Base-by-base conservation (phyloP, 2,113 vertebrate genomes). In the Spilogale gracilis region DNA sequence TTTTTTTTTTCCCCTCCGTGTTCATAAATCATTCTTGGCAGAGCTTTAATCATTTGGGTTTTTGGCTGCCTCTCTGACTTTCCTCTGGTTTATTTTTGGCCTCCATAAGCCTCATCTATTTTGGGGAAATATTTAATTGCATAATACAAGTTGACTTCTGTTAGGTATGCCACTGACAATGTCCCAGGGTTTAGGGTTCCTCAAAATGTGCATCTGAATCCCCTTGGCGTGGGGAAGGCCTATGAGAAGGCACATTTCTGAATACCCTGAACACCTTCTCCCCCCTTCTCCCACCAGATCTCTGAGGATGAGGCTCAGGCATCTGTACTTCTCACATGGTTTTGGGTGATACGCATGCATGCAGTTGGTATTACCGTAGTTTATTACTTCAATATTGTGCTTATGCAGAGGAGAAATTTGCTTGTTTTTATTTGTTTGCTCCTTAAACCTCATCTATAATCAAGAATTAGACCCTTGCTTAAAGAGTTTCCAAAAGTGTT, bases 21-120 rank as follows among this genome's bases (percentile, higher is more conserved):
- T 91, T 97, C 94, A 61, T 98, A 98, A 97, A 93, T 98, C 88
- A 96, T 61, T 96, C 81, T 91, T 94, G 97, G 98, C 87, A 97
- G 95, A 89, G 82, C 87, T 84, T 97, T 97, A 73, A 94, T 97
- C 91, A 89, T 96, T 96, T 58, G 6, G 89, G 38, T 56, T 94
- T 96, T n/a, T 6, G 83, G 84, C 92, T 84, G 54, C 96, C 80
- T 98, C 82, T 98, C 65, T 97, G 96, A 94, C 76, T 89, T 91
- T 95, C 83, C 0, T 9, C 18, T 94, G 61, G 97, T 97, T 97
- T 98, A 98, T 98, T 76, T 97, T 97, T 93, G 54, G 56, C 38
- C 89, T 98, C 63, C 21, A 52, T 91, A 97, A 98, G 95, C 73
- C 71, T 93, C 63, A 86, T 93, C 58, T 92, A 21, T 65, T 97